Evolutionary conservation across 2,888 invertebrate species (phyloP).

Genomic region (Clusia tigrina): DNA sequence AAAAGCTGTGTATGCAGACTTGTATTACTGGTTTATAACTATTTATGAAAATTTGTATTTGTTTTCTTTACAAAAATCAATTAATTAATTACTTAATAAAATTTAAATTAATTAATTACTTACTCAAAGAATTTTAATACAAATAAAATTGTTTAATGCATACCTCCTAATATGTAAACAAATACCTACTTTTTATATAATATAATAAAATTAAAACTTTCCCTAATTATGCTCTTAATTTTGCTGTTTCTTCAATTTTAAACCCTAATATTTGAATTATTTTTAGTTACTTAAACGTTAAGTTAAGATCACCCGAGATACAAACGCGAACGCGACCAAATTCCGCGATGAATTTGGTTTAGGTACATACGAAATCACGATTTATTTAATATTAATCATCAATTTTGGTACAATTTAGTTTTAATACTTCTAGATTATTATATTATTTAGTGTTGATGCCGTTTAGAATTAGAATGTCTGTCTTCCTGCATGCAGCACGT

Average conservation of each 20-base stretch:
- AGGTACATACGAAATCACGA: constrained; percentile 66
- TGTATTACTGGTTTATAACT: too few relatives aligned
- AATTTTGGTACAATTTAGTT: constrained; percentile 26
- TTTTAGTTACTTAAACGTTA: constrained; percentile 51
- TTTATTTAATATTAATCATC: constrained; percentile 38
- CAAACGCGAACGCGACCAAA: constrained; percentile 66
- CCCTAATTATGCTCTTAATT: constrained; percentile 21
- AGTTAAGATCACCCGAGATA: constrained; percentile 65
- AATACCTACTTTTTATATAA: not conserved
- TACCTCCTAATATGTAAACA: too few relatives aligned
- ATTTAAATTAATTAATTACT: not conserved
- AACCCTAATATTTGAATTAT: constrained; percentile 18
- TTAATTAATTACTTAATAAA: not conserved
- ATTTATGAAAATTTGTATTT: too few relatives aligned
- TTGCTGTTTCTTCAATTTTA: constrained; percentile 32
- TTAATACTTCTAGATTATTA: constrained; percentile 33
- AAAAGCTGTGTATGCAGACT: constrained; percentile 8
- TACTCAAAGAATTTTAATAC: not conserved
- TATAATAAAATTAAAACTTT: constrained; percentile 8
- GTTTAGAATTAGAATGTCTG: not conserved
- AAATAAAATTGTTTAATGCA: too few relatives aligned
- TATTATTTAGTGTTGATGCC: constrained; percentile 31
- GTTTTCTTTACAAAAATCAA: constrained; percentile 20
- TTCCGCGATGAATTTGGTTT: constrained; percentile 66
- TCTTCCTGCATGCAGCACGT: not conserved